These are phyloP conservation scores for Pachypanchax playfairii DNA, from an alignment of 2,113 vertebrate genomes.

Conservation along the genomic window DNA sequence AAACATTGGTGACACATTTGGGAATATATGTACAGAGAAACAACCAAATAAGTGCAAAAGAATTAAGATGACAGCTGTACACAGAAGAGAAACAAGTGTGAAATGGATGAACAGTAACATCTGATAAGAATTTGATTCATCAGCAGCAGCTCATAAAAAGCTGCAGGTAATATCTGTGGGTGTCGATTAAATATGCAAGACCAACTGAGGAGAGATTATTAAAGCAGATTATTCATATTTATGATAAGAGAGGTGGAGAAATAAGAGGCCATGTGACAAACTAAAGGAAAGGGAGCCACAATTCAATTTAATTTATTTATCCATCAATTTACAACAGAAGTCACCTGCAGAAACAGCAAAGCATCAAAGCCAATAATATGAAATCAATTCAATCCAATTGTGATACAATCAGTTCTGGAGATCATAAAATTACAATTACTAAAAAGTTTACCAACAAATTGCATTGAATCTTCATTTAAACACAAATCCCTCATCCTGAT, in stretches of 20 bases:
- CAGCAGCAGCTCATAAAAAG: conserved; percentile 5
- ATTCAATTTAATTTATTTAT: too few species aligned
- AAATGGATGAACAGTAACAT: background rate
- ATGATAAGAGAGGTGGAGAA: conserved; percentile 17
- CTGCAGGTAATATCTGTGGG: conserved; percentile 13
- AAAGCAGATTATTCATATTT: conserved; percentile 28
- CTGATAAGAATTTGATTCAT: conserved; percentile 26
- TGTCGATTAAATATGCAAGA: conserved; percentile 17
- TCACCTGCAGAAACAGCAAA: too few species aligned
- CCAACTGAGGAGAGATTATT: conserved; percentile 15
- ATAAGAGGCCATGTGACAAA: background rate
- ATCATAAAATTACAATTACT: too few species aligned
- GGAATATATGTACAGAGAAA: conserved; percentile 32
- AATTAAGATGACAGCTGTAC: conserved; percentile 25
- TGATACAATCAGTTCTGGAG: too few species aligned
- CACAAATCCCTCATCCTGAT: too few species aligned
- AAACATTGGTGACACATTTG: conserved; percentile 40
- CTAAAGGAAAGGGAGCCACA: conserved; percentile 14
- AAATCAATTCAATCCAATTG: too few species aligned
- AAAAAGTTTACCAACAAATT: too few species aligned
- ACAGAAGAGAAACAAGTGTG: background rate
- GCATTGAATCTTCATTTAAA: too few species aligned
- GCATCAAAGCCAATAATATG: too few species aligned
- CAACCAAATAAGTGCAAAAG: conserved; percentile 3
- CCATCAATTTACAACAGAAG: too few species aligned